Percentiles rank a stretch among this genome's conserved stretches.
phyloP scores from a whole-genome alignment of 2,888 invertebrate genomes.

The Dromius quadrimaculatus region DNA sequence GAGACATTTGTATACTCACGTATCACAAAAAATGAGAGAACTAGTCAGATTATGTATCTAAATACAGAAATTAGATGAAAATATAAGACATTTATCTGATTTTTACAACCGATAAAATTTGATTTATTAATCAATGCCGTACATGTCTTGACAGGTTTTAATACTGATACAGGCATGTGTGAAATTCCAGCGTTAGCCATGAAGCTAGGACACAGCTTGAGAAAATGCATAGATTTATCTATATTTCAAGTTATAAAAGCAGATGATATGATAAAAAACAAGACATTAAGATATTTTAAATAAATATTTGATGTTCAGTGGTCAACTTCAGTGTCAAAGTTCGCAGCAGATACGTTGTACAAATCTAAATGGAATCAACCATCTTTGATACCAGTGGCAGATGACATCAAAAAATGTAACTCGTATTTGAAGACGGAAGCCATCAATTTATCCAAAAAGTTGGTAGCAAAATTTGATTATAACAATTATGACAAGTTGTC shows the following conservation, averaged over 20 bases:
- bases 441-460: no score
- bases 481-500: no score
- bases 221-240: background rate
- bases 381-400: background rate
- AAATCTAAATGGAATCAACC: background rate
- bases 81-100: background rate
- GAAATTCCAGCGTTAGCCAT: background rate
- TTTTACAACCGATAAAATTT: background rate
- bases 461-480: no score
- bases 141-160: background rate
- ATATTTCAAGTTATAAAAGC: background rate
- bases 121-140: background rate
- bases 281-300: background rate
- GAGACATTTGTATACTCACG: background rate
- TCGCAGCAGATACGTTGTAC: background rate
- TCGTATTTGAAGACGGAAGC: background rate
- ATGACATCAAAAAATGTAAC: background rate
- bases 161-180: background rate
- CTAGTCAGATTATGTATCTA: background rate
- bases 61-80: background rate
- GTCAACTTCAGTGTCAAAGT: background rate
- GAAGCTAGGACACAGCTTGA: background rate
- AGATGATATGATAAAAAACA: background rate
- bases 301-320: background rate
- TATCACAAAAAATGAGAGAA: background rate